Base-by-base conservation (phyloP, 2,888 invertebrate genomes). In the Aporophyla nigra region DNA sequence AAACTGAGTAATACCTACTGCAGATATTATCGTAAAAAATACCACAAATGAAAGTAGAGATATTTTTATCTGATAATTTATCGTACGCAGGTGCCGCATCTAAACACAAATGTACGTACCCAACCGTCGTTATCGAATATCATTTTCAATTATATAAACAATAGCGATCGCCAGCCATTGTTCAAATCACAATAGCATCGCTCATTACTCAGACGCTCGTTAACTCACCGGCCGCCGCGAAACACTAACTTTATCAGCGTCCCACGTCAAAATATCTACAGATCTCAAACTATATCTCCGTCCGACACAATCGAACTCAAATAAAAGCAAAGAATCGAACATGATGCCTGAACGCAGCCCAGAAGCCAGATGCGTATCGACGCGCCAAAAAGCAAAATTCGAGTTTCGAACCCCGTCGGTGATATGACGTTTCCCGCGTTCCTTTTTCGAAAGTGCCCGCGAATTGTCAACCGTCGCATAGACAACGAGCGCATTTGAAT, bases 181-280 rank as follows among this genome's bases (percentile, higher is more conserved):
- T 96, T 95, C 93, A 93, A 92, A 92, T 93, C 93, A 95, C 96
- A 96, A 96, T 95, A 92, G 95, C 93, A 90, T 91, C 93, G 92
- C 94, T 96, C 95, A 96, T 96, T 96, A 96, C 96, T 96, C 96
- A 95, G 93, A 90, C 87, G 92, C 95, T 96, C 96, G 96, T 96
- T 96, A 96, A 93, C 93, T 94, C 93, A 92, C 88, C 91, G 90
- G 87, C 93, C 93, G 93, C 94, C 92, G 93, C 94, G 92, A 93
- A 94, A 95, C 95, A 94, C 95, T 94, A 96, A 95, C 96, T 95
- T 96, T 96, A 96, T 96, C 96, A 95, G 95, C 90, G 90, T 90
- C 90, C 89, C 91, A 94, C 93, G 95, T 96, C 96, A 95, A 95
- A 88, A 95, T 94, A 96, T 96, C 96, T 95, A 88, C 93, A 91